Percentiles rank a stretch among this genome's conserved stretches.
Conservation (phyloP, 2,888 invertebrate genomes). For the Smittia aterrima region DNA sequence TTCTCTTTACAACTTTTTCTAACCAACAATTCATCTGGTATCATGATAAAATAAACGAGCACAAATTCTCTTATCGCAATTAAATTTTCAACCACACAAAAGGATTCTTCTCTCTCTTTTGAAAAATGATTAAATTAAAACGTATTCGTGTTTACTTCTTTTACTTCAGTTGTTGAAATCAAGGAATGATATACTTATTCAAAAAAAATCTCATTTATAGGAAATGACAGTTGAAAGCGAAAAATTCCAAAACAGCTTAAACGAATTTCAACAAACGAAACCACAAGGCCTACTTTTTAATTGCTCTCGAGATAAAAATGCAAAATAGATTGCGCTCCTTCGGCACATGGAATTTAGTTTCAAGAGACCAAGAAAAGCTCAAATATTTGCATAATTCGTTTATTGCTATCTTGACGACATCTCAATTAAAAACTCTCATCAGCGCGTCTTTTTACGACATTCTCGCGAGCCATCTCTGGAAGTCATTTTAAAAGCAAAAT, state of each 20-base stretch:
- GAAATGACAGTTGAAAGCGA: neutral
- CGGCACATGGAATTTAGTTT: neutral
- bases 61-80: slow-evolving; percentile 5
- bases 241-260: neutral
- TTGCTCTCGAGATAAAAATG: neutral
- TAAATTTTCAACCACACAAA: slow-evolving; percentile 10
- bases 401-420: slow-evolving; percentile 18
- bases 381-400: neutral
- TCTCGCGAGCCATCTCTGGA: neutral
- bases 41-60: neutral
- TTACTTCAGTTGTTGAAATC: neutral
- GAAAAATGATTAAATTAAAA: slow-evolving; percentile 9
- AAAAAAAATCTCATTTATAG: neutral
- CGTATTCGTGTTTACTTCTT: neutral
- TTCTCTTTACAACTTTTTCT: neutral
- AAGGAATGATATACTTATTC: no score
- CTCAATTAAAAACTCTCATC: neutral
- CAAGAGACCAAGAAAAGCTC: slow-evolving; percentile 6
- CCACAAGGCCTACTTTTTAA: neutral
- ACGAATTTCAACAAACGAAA: neutral
- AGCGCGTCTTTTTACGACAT: neutral
- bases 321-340: neutral
- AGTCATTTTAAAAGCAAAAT: neutral
- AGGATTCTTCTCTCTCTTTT: neutral
- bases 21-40: neutral